Percentiles rank a stretch among this genome's conserved stretches.
Evolutionary conservation across 2,113 vertebrate species (phyloP).

Genomic region (Podilymbus podiceps): DNA sequence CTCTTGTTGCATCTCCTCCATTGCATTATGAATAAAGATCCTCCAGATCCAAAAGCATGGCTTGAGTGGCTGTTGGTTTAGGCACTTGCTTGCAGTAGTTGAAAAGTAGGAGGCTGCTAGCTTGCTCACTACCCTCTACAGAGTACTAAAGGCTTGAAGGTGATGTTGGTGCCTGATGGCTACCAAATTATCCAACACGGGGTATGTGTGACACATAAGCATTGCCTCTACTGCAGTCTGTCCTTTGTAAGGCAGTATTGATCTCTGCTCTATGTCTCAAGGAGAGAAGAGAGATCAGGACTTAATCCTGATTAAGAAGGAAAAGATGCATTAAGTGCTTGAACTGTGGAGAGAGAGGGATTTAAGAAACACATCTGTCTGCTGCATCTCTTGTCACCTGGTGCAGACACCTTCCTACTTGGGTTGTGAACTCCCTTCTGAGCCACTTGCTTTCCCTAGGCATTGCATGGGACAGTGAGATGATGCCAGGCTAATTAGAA

Average conservation of each 20-base stretch:
- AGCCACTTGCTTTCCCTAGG: background rate
- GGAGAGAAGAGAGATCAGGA: background rate
- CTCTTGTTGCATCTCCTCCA: background rate
- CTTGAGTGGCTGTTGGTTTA: background rate
- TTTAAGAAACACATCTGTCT: background rate
- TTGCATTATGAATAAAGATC: background rate
- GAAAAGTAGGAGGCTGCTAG: background rate
- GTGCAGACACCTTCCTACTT: background rate
- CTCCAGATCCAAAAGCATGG: background rate
- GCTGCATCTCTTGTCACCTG: background rate
- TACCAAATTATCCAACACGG: background rate
- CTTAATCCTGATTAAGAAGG: background rate
- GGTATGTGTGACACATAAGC: accelerated
- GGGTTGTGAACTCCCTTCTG: background rate
- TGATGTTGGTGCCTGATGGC: background rate
- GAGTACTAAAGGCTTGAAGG: background rate
- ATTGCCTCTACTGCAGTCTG: background rate
- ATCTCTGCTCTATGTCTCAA: background rate
- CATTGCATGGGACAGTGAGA: accelerated
- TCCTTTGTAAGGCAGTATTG: background rate
- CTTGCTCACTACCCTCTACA: background rate
- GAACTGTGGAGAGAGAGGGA: background rate
- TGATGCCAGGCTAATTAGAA: background rate
- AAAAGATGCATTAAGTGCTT: background rate
- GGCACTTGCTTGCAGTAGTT: background rate